Conservation (phyloP, 2,888 invertebrate genomes). For the Macropis europaea region DNA sequence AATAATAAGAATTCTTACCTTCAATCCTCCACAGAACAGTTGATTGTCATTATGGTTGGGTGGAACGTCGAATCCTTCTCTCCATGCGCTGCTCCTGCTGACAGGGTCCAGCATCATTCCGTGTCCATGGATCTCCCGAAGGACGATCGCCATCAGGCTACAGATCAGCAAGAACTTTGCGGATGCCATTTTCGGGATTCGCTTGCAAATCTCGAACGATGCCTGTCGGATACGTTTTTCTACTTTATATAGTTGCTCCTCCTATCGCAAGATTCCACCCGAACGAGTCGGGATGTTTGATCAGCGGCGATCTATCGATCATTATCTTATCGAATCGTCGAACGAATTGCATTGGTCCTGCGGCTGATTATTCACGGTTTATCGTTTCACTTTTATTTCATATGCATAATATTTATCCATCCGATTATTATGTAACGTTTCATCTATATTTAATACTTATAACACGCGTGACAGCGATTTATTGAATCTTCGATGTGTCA, state of each 20-base stretch:
- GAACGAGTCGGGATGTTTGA: not conserved
- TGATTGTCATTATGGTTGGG: constrained; percentile 81
- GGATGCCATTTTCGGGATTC: constrained; percentile 27
- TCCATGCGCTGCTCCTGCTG: constrained; percentile 82
- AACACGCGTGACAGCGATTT: no score
- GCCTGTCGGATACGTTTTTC: no score
- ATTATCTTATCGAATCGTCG: constrained; percentile 44
- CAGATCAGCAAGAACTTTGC: constrained; percentile 15
- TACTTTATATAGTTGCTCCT: constrained; percentile 29
- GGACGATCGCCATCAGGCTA: constrained; percentile 8
- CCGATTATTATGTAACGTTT: no score
- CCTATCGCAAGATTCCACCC: not conserved
- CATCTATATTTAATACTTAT: no score
- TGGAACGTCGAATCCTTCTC: constrained; percentile 77
- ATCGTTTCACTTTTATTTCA: no score
- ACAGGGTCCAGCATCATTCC: constrained; percentile 82
- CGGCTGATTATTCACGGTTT: no score
- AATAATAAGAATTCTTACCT: constrained; percentile 72
- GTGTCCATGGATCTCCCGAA: constrained; percentile 76
- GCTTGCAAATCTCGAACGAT: no score
- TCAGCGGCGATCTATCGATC: not conserved
- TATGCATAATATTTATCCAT: no score
- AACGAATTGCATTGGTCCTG: no score
- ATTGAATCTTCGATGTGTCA: no score
- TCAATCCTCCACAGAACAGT: constrained; percentile 82